Evolutionary conservation across 1,140 invertebrate genomes (phyloP), one percentile per base, ranked within the genome.

Genomic region (Propsilocerus akamusi): DNA sequence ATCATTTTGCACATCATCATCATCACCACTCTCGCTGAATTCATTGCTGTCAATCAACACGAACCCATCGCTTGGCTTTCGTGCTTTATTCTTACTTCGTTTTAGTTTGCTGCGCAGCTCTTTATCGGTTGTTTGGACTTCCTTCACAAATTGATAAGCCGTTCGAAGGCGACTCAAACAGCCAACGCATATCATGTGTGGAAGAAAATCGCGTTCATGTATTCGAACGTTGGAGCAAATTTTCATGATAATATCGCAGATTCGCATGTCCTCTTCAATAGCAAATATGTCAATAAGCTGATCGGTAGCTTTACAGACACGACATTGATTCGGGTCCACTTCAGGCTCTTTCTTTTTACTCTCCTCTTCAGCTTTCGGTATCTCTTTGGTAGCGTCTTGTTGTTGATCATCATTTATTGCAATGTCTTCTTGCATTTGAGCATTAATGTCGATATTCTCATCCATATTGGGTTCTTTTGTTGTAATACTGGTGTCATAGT

Each of bases 1-100:
- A 41, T 64, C 60, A 12, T 63, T 57, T 0, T 56, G 53, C 30
- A 65, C 61, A 23, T 56, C 56, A 6, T 63, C 63, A 32, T 60
- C 60, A n/a, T 56, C 54, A 0, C 59, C 61, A 23, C 59, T 57
- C 1, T 61, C 57, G 4, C 51, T 14, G 0, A 59, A 55, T 1
- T 46, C 24, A 4, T 26, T 48, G 30, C 65, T 65, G 53, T 68
- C 66, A 11, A 68, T 66, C 5, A 67, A 58, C 23, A 68, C 65
- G 53, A 66, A 68, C 22, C 62, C 63, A 17, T 41, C 34, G 2
- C 59, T 60, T 2, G 62, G 62, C 2, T 63, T 54, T 1, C 64
- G 55, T 3, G 65, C 60, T 52, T 66, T 68, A 41, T 60, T 66
- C 53, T 64, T 66, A 47, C 62, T 60, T 11, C 65, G 51, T 5